A percentile compares a stretch with the other conserved stretches of the same genome.
Evolutionary conservation across 2,888 invertebrate species (phyloP).

Genomic region (Conops quadrifasciatus): DNA sequence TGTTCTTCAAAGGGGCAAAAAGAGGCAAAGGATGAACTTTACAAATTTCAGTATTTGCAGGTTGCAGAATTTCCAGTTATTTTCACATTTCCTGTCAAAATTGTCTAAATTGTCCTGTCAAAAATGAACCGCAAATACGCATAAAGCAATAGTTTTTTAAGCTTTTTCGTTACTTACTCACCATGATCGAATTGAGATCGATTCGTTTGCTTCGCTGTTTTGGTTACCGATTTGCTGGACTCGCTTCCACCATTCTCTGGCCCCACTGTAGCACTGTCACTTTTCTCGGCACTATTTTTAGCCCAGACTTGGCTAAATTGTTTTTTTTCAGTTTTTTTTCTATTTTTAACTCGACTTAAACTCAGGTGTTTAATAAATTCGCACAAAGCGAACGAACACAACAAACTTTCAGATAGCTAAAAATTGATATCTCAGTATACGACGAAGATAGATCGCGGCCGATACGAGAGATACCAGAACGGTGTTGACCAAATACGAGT

Average conservation of each 20-base stretch:
- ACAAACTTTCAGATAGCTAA: constrained; percentile 31
- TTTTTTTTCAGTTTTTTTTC: constrained; percentile 8
- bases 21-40: too few species aligned
- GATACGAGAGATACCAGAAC: constrained; percentile 8
- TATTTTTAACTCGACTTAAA: constrained; percentile 11
- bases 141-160: too few species aligned
- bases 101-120: too few species aligned
- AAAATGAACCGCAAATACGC: too few species aligned
- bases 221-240: too few species aligned
- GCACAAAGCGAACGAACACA: constrained; percentile 25
- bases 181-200: too few species aligned
- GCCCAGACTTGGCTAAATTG: background rate
- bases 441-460: constrained; percentile 30
- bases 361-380: constrained; percentile 36
- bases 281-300: background rate
- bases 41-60: too few species aligned
- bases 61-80: too few species aligned
- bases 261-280: background rate
- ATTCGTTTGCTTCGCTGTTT: too few species aligned
- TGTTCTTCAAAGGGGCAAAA: too few species aligned
- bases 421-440: constrained; percentile 29
- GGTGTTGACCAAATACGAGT: constrained; percentile 18
- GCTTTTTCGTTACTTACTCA: too few species aligned
- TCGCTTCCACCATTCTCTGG: constrained; percentile 19
- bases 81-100: too few species aligned